Conservation (phyloP, 2,888 invertebrate genomes). For the Uropetala carovei region DNA sequence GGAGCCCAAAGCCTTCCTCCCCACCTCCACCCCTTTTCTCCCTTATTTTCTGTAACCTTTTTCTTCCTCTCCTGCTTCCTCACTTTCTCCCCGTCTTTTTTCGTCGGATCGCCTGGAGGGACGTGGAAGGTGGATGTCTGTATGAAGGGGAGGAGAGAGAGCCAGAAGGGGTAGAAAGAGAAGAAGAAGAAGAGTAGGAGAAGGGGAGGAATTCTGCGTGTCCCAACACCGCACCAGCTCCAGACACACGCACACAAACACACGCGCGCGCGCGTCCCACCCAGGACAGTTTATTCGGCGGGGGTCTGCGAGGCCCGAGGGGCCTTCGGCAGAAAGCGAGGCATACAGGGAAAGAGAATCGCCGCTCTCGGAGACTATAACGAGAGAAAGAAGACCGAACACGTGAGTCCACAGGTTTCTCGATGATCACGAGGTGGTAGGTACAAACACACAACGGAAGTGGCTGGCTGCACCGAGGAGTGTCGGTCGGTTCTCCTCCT, state of each 20-base stretch:
- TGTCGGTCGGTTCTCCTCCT: neutral
- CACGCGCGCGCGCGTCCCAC: neutral
- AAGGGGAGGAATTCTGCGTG: neutral
- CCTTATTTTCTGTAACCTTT: neutral
- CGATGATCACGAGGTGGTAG: neutral
- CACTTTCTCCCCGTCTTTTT: neutral
- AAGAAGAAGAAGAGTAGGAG: neutral
- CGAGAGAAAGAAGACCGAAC: neutral
- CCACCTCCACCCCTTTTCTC: neutral
- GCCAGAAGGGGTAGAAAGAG: neutral
- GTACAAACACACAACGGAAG: neutral
- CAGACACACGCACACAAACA: neutral
- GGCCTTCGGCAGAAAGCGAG: neutral
- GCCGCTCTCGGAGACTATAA: neutral
- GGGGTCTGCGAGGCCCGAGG: neutral
- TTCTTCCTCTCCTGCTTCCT: neutral
- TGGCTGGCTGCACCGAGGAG: neutral
- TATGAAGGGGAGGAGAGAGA: neutral
- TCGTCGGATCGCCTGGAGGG: constrained; percentile 5
- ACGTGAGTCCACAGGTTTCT: too few relatives aligned
- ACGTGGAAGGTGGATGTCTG: neutral
- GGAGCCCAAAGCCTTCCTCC: neutral
- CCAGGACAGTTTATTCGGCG: neutral
- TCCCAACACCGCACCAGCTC: neutral
- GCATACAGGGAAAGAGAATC: neutral